These are phyloP conservation scores for Drosophila tani DNA, from an alignment of 1,140 invertebrate genomes.

Conservation along the genomic window DNA sequence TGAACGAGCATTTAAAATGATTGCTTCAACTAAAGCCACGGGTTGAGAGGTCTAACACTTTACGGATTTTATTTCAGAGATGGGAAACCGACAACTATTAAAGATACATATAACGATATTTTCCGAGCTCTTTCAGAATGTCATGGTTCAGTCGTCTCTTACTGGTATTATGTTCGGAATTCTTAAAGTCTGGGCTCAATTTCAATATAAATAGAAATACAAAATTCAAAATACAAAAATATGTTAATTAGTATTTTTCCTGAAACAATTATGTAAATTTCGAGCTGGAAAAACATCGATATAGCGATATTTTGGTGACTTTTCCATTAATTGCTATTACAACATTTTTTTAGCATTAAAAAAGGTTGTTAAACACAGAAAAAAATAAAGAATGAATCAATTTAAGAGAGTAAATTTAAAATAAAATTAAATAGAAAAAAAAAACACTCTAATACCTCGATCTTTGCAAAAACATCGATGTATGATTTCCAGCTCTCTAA, in stretches of 20 bases:
- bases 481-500: slow-evolving; percentile 2
- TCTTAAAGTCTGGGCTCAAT: neutral
- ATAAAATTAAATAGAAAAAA: neutral
- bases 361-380: neutral
- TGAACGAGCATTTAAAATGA: neutral
- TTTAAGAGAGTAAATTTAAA: neutral
- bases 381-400: neutral
- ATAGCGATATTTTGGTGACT: neutral
- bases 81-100: neutral
- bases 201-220: neutral
- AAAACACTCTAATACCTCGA: slow-evolving; percentile 5
- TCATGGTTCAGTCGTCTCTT: slow-evolving; percentile 6
- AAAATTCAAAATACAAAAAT: neutral
- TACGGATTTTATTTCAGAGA: neutral
- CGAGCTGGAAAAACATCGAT: slow-evolving; percentile 12
- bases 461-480: neutral
- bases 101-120: neutral
- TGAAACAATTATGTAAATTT: neutral
- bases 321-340: no score
- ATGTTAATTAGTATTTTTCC: neutral
- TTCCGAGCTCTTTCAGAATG: neutral
- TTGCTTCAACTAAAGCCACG: neutral
- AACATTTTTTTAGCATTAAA: neutral
- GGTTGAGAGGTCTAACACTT: neutral
- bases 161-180: neutral